Base-by-base conservation (phyloP, 2,113 vertebrate species). In the Hippocampus comes region DNA sequence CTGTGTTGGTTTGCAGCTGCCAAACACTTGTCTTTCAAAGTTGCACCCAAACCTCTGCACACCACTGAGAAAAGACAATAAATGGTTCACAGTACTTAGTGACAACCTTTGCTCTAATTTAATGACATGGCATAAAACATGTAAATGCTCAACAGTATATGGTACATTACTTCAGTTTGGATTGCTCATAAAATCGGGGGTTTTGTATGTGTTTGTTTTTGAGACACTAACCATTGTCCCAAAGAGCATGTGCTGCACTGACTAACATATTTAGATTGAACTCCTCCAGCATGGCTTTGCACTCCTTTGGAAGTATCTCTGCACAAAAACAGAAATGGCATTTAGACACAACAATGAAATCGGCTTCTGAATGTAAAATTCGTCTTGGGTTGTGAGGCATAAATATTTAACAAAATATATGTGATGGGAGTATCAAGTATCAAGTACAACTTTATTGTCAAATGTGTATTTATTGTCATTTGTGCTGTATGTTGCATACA, bases 151-250 rank as follows among this genome's bases (percentile, higher is more conserved):
- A 18, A 57, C n/a, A 57, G 56, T 25, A 57, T 25, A 38, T 38
- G 34, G 34, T 38, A 25, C 10, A 30, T 60, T 17, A 27, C 57
- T 6, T 30, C 51, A 9, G 8, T n/a, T 55, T 55, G 7, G 21
- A n/a, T 55, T n/a, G 51, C 21, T 55, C 4, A 56, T 56, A 3
- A 56, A 56, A 56, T 10, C 21, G 10, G 3, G 9, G 9, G 21
- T 56, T 56, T n/a, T 21, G 20, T 56, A 9, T 56, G 21, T 11
- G 3, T 9, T 56, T 56, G 9, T 53, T 64, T 38, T 46, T 27
- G 27, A 25, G n/a, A 0, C 34, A 89, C 89, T 84, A 71, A 93
- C 94, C 92, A 82, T 92, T 82, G 90, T 94, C 92, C 92, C 77
- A 91, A 66, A 85, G 87, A 85, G 81, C 83, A 75, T 91, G 91